Evolutionary conservation across 2,113 vertebrate genomes (phyloP), one percentile per base, ranked within the genome.

Genomic region (Lagopus muta): DNA sequence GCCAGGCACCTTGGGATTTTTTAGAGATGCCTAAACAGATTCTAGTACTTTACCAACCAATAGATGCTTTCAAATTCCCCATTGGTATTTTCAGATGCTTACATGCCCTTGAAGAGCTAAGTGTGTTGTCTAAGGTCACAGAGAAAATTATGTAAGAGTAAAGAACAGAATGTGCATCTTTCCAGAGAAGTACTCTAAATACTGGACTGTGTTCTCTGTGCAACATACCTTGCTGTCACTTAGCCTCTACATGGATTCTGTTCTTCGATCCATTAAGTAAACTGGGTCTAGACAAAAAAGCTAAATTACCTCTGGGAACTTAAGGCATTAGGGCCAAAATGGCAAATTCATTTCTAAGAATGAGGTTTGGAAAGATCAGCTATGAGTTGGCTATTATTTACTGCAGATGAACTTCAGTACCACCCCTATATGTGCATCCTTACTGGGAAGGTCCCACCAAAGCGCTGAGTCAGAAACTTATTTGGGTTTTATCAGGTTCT

Each of bases 91-190:
- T 54, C 60, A 73, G 48, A 48, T 69, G 21, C 58, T 58, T 69
- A 82, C 78, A 55, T 72, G 62, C 10, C 83, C 66, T 89, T 91
- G 50, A 87, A 47, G 38, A 81, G 27, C 27, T 32, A n/a, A 86
- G 24, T 64, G 42, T 32, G 38, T 40, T 93, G 18, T 34, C 32
- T 72, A 88, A 86, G 76, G 76, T 82, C 86, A 90, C 47, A 57
- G 11, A 83, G 79, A 71, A 96, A 90, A 82, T 71, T 75, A 36
- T 50, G 27, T 58, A 82, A 88, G 38, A 83, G 38, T 22, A 92
- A 83, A 81, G 76, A 87, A 83, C 0, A 82, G 69, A 87, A 81
- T 7, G 7, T 57, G 11, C 17, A 65, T 75, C 57, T 88, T 76
- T 11, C 12, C 64, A 52, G 52, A 72, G 34, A 72, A 88, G n/a